These are phyloP conservation scores for Chaenogobius annularis DNA, from an alignment of 2,113 vertebrate genomes.

Conservation along the genomic window DNA sequence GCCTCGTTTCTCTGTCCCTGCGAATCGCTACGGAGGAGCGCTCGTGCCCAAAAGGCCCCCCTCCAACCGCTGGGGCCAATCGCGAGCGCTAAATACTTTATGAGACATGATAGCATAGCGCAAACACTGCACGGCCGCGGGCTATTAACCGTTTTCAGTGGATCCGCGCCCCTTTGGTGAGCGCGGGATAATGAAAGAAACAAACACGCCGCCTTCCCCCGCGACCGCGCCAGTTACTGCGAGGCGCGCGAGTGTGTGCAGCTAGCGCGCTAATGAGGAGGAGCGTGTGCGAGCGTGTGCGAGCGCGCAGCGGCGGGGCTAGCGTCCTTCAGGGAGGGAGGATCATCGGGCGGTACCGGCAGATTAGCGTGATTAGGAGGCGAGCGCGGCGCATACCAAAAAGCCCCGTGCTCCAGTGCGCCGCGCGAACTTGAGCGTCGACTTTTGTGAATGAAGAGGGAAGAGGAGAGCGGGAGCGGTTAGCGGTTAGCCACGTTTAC, in stretches of 20 bases:
- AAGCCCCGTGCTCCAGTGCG: no score
- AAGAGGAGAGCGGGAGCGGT: not conserved
- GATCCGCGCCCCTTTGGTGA: conserved; percentile 72
- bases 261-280: conserved; percentile 73
- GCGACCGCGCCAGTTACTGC: conserved; percentile 37
- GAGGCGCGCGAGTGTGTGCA: conserved; percentile 51
- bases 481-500: no score
- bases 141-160: conserved; percentile 70
- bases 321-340: conserved; percentile 39
- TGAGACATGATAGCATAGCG: conserved; percentile 76
- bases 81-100: conserved; percentile 76
- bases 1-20: conserved; percentile 47
- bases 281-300: no score
- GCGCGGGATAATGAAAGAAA: conserved; percentile 75
- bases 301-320: conserved; percentile 22
- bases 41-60: conserved; percentile 59
- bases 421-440: conserved; percentile 22
- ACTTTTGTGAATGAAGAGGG: conserved; percentile 34
- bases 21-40: no score
- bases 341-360: conserved; percentile 42
- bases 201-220: conserved; percentile 65
- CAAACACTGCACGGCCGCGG: conserved; percentile 74
- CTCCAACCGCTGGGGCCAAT: conserved; percentile 69
- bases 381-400: conserved; percentile 29
- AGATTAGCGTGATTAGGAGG: conserved; percentile 53